phyloP scores from a whole-genome alignment of 1,140 invertebrate species.

The Drosophila triauraria region DNA sequence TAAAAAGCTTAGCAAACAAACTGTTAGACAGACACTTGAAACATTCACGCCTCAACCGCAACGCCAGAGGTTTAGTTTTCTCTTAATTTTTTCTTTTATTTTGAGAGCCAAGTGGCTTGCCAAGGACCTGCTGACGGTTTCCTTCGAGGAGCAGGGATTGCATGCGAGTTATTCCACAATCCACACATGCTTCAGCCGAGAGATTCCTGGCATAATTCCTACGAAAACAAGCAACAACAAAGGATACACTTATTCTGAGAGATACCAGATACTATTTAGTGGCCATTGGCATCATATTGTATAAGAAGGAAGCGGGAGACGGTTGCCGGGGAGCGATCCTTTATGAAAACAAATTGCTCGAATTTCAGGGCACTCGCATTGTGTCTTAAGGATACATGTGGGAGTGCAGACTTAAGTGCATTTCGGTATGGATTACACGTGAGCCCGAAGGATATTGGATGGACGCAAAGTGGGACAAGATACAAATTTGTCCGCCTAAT shows the following conservation, averaged over 20 bases:
- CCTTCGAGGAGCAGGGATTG: slow-evolving; percentile 48
- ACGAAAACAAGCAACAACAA: slow-evolving; percentile 63
- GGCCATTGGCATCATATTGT: slow-evolving; percentile 62
- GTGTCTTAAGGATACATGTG: slow-evolving; percentile 41
- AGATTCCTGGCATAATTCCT: slow-evolving; percentile 72
- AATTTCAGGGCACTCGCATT: slow-evolving; percentile 65
- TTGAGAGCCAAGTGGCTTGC: slow-evolving; percentile 55
- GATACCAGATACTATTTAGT: slow-evolving; percentile 73
- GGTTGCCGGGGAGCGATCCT: slow-evolving; percentile 44
- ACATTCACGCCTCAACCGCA: slow-evolving; percentile 70
- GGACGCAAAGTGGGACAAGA: slow-evolving; percentile 22
- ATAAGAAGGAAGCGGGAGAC: slow-evolving; percentile 52
- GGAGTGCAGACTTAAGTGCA: slow-evolving; percentile 54
- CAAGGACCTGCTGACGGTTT: slow-evolving; percentile 66
- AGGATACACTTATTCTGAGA: slow-evolving; percentile 42
- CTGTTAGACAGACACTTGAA: slow-evolving; percentile 61
- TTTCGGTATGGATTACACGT: slow-evolving; percentile 60
- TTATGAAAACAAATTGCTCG: slow-evolving; percentile 81
- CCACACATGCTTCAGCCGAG: slow-evolving; percentile 69
- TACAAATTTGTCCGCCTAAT: slow-evolving; percentile 49
- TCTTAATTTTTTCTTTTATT: slow-evolving; percentile 22
- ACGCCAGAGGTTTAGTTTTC: slow-evolving; percentile 18
- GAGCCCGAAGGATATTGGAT: slow-evolving; percentile 25
- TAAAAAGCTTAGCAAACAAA: slow-evolving; percentile 74
- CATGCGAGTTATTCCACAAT: slow-evolving; percentile 44